phyloP scores from a whole-genome alignment of 2,797 vertebrate species.

The Cuculus canorus region DNA sequence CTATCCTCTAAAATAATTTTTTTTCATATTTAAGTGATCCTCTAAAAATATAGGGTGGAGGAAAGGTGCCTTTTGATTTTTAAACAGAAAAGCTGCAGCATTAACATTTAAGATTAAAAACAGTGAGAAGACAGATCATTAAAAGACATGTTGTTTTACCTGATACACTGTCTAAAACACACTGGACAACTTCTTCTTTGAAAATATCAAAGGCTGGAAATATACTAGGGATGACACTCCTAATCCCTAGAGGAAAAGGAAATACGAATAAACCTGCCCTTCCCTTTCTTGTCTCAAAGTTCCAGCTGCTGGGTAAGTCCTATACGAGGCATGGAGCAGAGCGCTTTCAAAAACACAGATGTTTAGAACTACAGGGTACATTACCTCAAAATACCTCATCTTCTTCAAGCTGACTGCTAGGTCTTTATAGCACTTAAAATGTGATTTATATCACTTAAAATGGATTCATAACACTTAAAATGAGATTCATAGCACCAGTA shows the following conservation, averaged over 20 bases:
- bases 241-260: neutral
- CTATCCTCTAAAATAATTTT: neutral
- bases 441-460: neutral
- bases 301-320: neutral
- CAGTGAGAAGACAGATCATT: neutral
- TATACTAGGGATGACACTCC: neutral
- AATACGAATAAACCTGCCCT: neutral
- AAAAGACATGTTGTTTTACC: neutral
- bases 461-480: neutral
- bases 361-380: neutral
- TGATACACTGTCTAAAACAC: neutral
- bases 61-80: neutral
- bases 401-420: neutral
- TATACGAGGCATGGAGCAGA: neutral
- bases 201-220: neutral
- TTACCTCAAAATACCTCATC: neutral
- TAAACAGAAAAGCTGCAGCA: neutral
- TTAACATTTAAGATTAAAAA: neutral
- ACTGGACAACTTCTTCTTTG: neutral
- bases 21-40: neutral
- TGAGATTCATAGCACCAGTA: neutral
- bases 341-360: neutral
- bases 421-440: neutral
- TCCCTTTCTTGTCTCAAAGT: neutral
- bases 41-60: neutral